A percentile compares a stretch with the other conserved stretches of the same genome.
These are phyloP conservation scores for Xiphophorus maculatus DNA, from an alignment of 2,113 vertebrate species.

Conservation along the genomic window DNA sequence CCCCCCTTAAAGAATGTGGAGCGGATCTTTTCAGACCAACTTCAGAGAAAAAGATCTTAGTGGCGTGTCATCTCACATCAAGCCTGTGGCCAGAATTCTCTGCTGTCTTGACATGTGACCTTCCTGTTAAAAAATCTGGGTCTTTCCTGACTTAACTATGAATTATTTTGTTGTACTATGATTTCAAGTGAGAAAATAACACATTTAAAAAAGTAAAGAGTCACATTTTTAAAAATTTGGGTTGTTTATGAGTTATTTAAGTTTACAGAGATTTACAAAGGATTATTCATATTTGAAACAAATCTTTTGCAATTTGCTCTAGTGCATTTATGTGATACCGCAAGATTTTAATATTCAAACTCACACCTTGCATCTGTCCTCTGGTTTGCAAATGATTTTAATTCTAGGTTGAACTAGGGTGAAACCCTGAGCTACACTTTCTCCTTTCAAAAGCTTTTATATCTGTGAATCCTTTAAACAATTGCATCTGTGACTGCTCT, in stretches of 20 bases:
- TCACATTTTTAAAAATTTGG: neutral
- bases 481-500: constrained; percentile 30
- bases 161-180: neutral
- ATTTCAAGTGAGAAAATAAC: neutral
- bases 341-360: neutral
- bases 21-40: neutral
- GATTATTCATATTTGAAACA: neutral
- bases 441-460: constrained; percentile 36
- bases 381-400: constrained; percentile 28
- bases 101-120: neutral
- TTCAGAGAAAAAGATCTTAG: constrained; percentile 8
- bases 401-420: constrained; percentile 20
- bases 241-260: neutral
- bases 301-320: neutral
- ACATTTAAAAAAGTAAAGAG: neutral
- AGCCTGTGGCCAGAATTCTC: neutral
- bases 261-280: neutral
- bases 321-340: neutral
- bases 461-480: constrained; percentile 29
- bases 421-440: constrained; percentile 17
- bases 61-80: neutral
- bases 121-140: neutral
- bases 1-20: constrained; percentile 10
- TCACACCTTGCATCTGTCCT: neutral
- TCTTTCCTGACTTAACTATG: neutral